A percentile compares a stretch with the other conserved stretches of the same genome.
Conservation (phyloP, 2,888 invertebrate genomes). For the Dryococelus australis region DNA sequence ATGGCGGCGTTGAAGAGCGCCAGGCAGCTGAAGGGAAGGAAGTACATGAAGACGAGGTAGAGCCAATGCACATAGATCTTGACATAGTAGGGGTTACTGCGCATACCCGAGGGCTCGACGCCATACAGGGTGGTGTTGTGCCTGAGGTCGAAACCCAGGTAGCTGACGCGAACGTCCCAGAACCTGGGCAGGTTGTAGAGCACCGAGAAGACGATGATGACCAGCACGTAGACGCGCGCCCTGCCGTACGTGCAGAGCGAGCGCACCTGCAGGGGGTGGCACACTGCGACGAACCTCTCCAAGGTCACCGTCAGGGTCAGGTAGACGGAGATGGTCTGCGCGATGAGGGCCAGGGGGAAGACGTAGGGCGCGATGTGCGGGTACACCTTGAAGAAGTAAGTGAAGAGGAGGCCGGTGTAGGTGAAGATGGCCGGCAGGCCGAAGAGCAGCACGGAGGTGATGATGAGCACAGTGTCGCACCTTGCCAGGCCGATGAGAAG, state of each 20-base stretch:
- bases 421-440: slow-evolving; percentile 86
- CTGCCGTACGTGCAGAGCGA: slow-evolving; percentile 90
- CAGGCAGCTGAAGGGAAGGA: slow-evolving; percentile 88
- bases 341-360: slow-evolving; percentile 84
- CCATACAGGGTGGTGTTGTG: slow-evolving; percentile 72
- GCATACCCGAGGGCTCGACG: slow-evolving; percentile 71
- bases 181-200: slow-evolving; percentile 83
- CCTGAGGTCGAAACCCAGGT: slow-evolving; percentile 51
- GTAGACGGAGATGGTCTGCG: slow-evolving; percentile 94
- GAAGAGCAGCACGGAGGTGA: slow-evolving; percentile 85
- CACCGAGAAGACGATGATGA: slow-evolving; percentile 80
- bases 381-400: slow-evolving; percentile 77
- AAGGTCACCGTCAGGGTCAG: slow-evolving; percentile 85
- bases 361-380: slow-evolving; percentile 82
- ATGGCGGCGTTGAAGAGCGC: slow-evolving; percentile 91
- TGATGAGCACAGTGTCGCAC: slow-evolving; percentile 90
- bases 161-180: slow-evolving; percentile 83
- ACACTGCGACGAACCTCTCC: slow-evolving; percentile 94
- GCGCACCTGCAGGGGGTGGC: slow-evolving; percentile 86
- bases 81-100: slow-evolving; percentile 77
- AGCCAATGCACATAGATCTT: slow-evolving; percentile 93
- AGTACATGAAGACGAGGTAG: slow-evolving; percentile 92
- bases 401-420: slow-evolving; percentile 78
- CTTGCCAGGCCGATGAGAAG: slow-evolving; percentile 91
- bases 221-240: slow-evolving; percentile 83